Evolutionary conservation across 2,797 vertebrate genomes (phyloP), one percentile per base, ranked within the genome.

Genomic region (Morelia viridis): DNA sequence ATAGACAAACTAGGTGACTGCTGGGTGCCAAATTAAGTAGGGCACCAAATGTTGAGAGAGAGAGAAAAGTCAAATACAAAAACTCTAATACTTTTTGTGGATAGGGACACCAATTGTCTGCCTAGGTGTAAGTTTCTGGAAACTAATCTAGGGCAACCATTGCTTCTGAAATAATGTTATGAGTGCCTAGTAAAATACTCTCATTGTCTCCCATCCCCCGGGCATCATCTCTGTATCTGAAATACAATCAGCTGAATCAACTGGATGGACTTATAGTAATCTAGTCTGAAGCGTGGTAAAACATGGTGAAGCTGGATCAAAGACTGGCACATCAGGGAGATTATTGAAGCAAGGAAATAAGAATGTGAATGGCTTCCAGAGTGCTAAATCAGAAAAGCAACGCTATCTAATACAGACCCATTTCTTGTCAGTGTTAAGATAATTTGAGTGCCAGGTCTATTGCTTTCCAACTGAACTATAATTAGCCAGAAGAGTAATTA

Each of bases 381-480:
- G 35, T 64, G 8, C 12, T 56, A 84, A 64, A 84, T 35, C n/a
- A 61, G 15, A 91, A 46, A 80, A 62, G 31, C 31, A 53, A 50
- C 19, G 53, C 80, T 53, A 91, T 26, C 0, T 71, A 76, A 83
- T n/a, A 24, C 17, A 92, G 22, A 41, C 12, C n/a, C 13, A 56
- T 83, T 88, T 88, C 22, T 92, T 65, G n/a, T 62, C 86, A 12
- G 19, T 31, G 15, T 61, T 12, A 85, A n/a, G 0, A 1, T 3
- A 0, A 0, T 35, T 76, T 62, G 41, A 88, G 15, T 61, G 57
- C 15, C 53, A 0, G 35, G 0, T 0, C 8, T 0, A 0, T 46
- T 12, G 84, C 26, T 2, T 76, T 5, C 26, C 62, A 84, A 84
- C 28, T 19, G 58, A 80, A 58, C 31, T 76, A 65, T 88, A 31